Percentiles rank a stretch among this genome's conserved stretches.
These are phyloP conservation scores for Rhynchonycteris naso DNA, from an alignment of 2,797 vertebrate species.

Conservation along the genomic window DNA sequence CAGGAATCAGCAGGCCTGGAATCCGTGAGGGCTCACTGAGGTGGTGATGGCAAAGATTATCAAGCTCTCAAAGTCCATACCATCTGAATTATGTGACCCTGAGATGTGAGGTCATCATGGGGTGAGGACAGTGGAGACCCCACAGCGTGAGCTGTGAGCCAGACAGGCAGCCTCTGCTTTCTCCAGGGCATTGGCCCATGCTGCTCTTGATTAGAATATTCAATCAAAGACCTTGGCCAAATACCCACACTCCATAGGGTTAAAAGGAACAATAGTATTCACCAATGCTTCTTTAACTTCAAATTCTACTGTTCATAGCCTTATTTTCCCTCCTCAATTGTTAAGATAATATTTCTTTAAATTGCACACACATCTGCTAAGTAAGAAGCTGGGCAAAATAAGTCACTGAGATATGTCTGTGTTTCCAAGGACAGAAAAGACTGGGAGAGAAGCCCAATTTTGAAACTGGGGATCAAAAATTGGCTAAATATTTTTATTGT, in stretches of 20 bases:
- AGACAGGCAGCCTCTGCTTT: neutral
- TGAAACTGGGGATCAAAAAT: constrained; percentile 68
- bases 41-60: neutral
- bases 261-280: neutral
- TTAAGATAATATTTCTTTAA: constrained; percentile 55
- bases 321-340: neutral
- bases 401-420: constrained; percentile 53
- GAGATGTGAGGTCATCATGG: no score
- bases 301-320: neutral
- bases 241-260: neutral
- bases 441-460: constrained; percentile 70
- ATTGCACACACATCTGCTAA: constrained; percentile 62
- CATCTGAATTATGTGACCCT: neutral
- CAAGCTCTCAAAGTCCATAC: neutral
- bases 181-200: neutral
- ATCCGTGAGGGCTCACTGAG: neutral
- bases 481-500: constrained; percentile 74
- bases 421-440: constrained; percentile 57
- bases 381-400: constrained; percentile 63
- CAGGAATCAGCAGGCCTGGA: neutral
- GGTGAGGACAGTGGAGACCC: no score
- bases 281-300: neutral
- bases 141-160: neutral
- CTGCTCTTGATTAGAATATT: constrained; percentile 4
- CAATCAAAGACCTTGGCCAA: neutral